Conservation (phyloP, 2,113 vertebrate species). For the Chaenocephalus aceratus region DNA sequence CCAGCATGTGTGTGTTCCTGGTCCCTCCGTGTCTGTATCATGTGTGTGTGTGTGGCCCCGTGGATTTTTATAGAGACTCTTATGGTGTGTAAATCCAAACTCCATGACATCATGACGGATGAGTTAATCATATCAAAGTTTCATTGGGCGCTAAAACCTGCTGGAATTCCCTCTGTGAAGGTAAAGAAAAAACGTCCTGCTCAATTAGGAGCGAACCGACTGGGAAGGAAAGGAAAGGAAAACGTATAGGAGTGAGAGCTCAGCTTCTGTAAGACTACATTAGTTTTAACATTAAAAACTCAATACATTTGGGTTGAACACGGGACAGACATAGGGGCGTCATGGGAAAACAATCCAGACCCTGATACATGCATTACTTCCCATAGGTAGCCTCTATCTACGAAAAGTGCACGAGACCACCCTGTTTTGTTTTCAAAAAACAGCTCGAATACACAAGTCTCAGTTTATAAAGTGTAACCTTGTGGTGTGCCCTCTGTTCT, state of each 20-base stretch:
- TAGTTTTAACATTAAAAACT: too few relatives aligned
- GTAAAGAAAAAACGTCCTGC: not conserved
- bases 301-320: too few relatives aligned
- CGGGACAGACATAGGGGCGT: too few relatives aligned
- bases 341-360: too few relatives aligned
- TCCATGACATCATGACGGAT: constrained; percentile 78
- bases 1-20: not conserved
- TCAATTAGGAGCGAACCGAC: not conserved
- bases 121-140: constrained; percentile 75
- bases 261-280: not conserved
- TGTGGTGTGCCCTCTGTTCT: too few relatives aligned
- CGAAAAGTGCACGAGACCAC: too few relatives aligned
- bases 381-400: too few relatives aligned
- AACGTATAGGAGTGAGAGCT: not conserved
- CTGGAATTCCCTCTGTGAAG: constrained; percentile 26
- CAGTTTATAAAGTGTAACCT: too few relatives aligned
- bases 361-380: too few relatives aligned
- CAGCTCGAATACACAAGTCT: too few relatives aligned
- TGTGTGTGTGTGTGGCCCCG: not conserved
- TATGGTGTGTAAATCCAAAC: constrained; percentile 63
- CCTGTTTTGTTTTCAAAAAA: too few relatives aligned
- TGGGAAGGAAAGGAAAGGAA: not conserved
- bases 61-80: constrained; percentile 60
- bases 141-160: constrained; percentile 58
- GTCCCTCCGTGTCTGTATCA: not conserved